Conservation (phyloP, 2,797 vertebrate species). For the Benthosema pterotum region DNA sequence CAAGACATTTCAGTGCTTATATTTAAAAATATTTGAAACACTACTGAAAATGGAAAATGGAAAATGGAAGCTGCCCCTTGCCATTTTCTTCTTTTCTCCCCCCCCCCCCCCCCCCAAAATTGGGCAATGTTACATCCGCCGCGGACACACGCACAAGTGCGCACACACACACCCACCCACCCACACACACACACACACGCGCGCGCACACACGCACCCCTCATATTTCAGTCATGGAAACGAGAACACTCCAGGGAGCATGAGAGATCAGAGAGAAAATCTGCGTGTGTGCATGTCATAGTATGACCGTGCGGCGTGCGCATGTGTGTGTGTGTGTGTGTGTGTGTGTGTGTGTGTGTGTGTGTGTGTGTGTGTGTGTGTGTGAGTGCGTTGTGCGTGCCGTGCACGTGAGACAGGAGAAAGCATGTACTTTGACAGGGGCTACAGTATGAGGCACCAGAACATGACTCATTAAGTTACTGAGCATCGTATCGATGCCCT, state of each 20-base stretch:
- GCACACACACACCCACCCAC: background rate
- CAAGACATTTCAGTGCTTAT: too few species aligned
- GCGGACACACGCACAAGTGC: constrained; percentile 2
- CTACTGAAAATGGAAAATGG: too few species aligned
- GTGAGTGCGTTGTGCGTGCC: constrained; percentile 3
- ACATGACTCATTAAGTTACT: constrained; percentile 61
- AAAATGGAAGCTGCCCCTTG: too few species aligned
- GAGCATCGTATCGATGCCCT: constrained; percentile 37
- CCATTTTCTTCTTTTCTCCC: too few species aligned
- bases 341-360: constrained; percentile 11
- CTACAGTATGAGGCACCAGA: constrained; percentile 23
- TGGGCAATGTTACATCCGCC: too few species aligned
- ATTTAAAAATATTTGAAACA: too few species aligned
- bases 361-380: constrained; percentile 28
- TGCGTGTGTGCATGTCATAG: background rate
- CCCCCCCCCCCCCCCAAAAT: too few species aligned
- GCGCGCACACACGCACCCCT: constrained; percentile 9
- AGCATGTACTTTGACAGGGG: background rate
- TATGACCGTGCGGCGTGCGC: constrained; percentile 23
- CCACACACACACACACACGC: constrained; percentile 3
- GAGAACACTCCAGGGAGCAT: constrained; percentile 35
- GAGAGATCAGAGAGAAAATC: constrained; percentile 42
- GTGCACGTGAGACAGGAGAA: constrained; percentile 8
- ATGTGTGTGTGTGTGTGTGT: constrained; percentile 12
- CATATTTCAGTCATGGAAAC: constrained; percentile 42